A percentile compares a stretch with the other conserved stretches of the same genome.
Evolutionary conservation across 2,113 vertebrate species (phyloP).

Genomic region (Anhinga anhinga): DNA sequence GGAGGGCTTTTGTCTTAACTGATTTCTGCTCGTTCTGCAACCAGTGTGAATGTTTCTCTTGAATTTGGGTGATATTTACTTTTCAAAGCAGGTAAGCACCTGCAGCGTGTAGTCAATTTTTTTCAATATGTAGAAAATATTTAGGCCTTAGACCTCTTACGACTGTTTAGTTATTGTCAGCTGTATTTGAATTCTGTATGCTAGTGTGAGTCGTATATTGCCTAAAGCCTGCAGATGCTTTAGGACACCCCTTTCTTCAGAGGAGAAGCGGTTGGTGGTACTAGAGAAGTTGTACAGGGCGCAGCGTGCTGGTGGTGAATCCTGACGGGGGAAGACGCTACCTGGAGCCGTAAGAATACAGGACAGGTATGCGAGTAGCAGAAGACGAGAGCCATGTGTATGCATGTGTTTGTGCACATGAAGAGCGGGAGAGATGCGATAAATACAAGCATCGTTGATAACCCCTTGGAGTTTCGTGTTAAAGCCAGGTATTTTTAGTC

Average conservation of each 20-base stretch:
- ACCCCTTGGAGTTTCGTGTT: neutral
- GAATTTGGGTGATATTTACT: neutral
- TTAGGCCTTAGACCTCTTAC: neutral
- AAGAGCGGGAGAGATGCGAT: no score
- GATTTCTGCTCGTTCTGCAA: neutral
- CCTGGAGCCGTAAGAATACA: neutral
- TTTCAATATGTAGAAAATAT: neutral
- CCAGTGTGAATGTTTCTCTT: neutral
- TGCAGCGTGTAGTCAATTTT: neutral
- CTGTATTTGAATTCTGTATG: neutral
- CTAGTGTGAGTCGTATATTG: neutral
- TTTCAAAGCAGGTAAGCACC: neutral
- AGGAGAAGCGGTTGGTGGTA: neutral
- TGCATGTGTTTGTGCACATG: neutral
- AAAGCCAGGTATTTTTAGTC: neutral
- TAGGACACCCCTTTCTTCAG: neutral
- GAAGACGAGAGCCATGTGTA: accelerated
- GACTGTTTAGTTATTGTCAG: neutral
- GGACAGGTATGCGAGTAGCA: neutral
- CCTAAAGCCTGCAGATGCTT: neutral
- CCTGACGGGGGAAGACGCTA: neutral
- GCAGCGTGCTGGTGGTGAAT: neutral
- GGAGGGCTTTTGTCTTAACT: neutral
- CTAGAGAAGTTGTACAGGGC: neutral
- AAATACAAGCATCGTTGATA: neutral